A percentile compares a stretch with the other conserved stretches of the same genome.
Evolutionary conservation across 2,888 invertebrate species (phyloP).

Genomic region (Cynaeus angustus): DNA sequence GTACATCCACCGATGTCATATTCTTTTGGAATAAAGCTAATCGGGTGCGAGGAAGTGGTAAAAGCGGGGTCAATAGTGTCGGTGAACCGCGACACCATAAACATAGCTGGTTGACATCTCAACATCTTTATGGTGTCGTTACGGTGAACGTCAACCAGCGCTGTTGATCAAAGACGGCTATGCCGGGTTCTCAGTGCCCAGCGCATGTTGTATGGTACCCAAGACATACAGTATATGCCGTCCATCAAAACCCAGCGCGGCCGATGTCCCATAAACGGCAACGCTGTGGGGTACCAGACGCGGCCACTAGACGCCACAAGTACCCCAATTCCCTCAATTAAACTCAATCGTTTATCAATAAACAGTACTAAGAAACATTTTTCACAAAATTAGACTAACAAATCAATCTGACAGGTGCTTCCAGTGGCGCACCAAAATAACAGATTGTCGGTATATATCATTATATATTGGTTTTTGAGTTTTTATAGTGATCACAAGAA

Average conservation of each 20-base stretch:
- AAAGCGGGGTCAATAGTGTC: conserved; percentile 59
- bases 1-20: conserved; percentile 14
- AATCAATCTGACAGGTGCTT: no score
- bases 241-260: conserved; percentile 58
- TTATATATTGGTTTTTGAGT: no score
- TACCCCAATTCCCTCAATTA: background rate
- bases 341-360: background rate
- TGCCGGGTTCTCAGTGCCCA: conserved; percentile 56
- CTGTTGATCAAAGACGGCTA: conserved; percentile 65
- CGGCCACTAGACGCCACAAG: conserved; percentile 28
- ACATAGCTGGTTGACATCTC: conserved; percentile 65
- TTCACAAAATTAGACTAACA: no score
- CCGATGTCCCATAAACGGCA: conserved; percentile 60
- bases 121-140: conserved; percentile 69
- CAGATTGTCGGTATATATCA: no score
- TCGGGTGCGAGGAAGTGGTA: conserved; percentile 56
- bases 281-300: conserved; percentile 60
- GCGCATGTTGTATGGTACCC: conserved; percentile 49
- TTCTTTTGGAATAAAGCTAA: conserved; percentile 27
- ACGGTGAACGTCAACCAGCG: conserved; percentile 64
- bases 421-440: no score
- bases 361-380: no score
- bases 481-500: no score
- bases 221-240: conserved; percentile 58
- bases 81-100: conserved; percentile 68